Evolutionary conservation across 35 echinoderm and acorn worm genomes (phyloP), one percentile per base, ranked within the genome.

Genomic region (Patiria miniata): DNA sequence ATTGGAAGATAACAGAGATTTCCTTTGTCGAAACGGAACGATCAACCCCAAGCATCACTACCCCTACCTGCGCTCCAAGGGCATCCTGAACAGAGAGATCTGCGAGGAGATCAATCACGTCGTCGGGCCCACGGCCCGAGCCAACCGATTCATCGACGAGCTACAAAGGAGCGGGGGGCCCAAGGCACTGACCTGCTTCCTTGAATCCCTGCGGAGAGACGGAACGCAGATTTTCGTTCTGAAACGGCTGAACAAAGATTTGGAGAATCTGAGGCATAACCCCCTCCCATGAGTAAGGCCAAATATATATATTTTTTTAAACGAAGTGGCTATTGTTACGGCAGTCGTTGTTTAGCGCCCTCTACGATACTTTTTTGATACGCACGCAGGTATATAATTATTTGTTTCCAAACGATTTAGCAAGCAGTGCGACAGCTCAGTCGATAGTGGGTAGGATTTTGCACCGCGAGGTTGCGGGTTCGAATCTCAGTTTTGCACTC

Each of bases 111-210:
- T 84, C 33, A 53, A 84, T 9, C 28, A 40, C 26, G 14, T 59
- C 15, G 82, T 84, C 3, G 57, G 51, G 1, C 29, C 23, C 8
- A 14, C 3, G 37, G 82, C 51, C 21, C 23, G 57, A 84, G 82
- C 57, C 12, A 60, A 19, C 52, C 53, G 57, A 4, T 40, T 84
- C 30, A 36, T 84, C 38, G 82, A 84, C 16, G 82, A 84, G 28
- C 36, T 84, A 60, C 29, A 84, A 39, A 84, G 30, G 19, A 84
- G 59, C 33, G 82, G 82, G 10, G 53, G 82, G 37, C 82, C 82
- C 22, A 84, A 58, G 57, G 82, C 82, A 37, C 39, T 37, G 8
- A 12, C 36, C 33, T 32, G 51, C 14, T 84, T 84, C 51, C 53
- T 61, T 7, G 54, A 84, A 22, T 58, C 82, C 21, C 22, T 84